Percentiles rank a stretch among this genome's conserved stretches.
Conservation (phyloP, 2,797 vertebrate genomes). For the Pseudocheirus occidentalis region DNA sequence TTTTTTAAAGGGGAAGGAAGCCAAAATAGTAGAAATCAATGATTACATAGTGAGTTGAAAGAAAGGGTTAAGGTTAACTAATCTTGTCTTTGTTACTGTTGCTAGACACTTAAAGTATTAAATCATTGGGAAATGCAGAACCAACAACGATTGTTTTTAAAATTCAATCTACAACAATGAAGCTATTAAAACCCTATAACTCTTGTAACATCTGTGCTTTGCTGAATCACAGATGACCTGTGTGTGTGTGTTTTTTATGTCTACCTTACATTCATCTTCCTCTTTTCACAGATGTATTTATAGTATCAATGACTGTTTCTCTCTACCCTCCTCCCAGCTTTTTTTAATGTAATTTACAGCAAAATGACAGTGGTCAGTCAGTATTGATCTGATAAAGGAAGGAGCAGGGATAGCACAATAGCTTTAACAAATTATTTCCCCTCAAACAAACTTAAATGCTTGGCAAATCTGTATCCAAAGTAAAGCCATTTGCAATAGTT, state of each 20-base stretch:
- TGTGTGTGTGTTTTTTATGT: neutral
- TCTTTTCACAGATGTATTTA: conserved; percentile 22
- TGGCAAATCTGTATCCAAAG: conserved; percentile 29
- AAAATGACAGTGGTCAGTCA: conserved; percentile 12
- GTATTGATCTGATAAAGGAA: neutral
- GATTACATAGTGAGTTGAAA: neutral
- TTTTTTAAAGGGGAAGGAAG: neutral
- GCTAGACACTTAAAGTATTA: neutral
- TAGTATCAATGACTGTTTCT: neutral
- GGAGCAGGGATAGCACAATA: neutral
- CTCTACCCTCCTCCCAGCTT: neutral
- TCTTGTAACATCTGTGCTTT: conserved; percentile 1
- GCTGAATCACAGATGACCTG: neutral
- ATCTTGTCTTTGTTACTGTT: conserved; percentile 19
- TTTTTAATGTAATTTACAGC: neutral
- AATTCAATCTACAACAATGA: conserved; percentile 36
- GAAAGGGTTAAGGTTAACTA: neutral
- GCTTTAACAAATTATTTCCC: neutral
- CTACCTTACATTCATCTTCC: neutral
- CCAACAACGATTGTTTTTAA: neutral
- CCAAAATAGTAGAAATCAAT: neutral
- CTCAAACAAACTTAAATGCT: neutral
- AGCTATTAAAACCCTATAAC: neutral
- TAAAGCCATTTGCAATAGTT: conserved; percentile 1
- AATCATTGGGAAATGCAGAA: neutral